Base-by-base conservation (phyloP, 2,888 invertebrate species). In the Melanophora roralis region DNA sequence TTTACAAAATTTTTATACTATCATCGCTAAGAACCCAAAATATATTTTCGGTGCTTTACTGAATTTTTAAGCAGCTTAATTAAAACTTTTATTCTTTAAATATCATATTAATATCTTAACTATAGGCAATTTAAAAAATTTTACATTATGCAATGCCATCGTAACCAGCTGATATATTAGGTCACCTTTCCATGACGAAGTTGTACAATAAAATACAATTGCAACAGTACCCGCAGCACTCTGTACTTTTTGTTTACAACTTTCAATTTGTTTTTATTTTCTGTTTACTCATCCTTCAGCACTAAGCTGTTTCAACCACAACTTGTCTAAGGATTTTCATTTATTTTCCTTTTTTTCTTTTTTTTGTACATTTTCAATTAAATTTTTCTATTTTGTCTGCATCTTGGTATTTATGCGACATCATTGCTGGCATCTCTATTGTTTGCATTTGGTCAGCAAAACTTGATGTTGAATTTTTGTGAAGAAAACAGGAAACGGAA, bases 401-500 rank as follows among this genome's bases (percentile, higher is more conserved):
- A 47, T 51, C 36, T 49, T 59, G 67, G 55, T 43, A 60, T 68
- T 76, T 72, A 49, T 62, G 43, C 72, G 72, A 67, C 72, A 72
- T 76, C 76, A 62, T 68, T 69, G 67, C 36, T 27, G 43, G 53
- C 53, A 51, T 67, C 34, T 47, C 45, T 72, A n/a, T 72, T 75
- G 60, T 75, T 75, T 69, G 64, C 64, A 71, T 71, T 65, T 69
- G 74, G 74, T 80, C 76, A 80, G 57, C 76, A 51, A 49, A 76
- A 72, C 27, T 76, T 79, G 68, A 67, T 73, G 68, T 45, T 75
- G 49, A 8, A 8, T 32, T 65, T 71, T 36, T 40, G 47, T 59
- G 12, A 68, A 67, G 60, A 76, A 76, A 80, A 80, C 80, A 80
- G 80, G 80, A 80, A 80, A 76, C 76, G 80, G 76, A 80, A 68